phyloP scores from a whole-genome alignment of 2,113 vertebrate genomes.

The Stigmatopora argus region DNA sequence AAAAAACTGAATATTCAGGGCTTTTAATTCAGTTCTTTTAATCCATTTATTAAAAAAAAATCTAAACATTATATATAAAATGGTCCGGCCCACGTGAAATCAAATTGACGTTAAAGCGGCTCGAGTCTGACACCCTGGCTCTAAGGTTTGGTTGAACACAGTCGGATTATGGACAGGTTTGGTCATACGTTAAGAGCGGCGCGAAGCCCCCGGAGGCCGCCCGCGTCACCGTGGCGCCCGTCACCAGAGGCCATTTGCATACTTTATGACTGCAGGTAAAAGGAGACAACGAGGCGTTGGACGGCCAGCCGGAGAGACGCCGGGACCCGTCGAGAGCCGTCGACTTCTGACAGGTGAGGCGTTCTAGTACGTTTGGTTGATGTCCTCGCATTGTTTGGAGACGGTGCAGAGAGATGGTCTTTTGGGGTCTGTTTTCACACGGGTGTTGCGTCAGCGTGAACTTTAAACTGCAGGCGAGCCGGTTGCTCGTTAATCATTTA shows the following conservation, averaged over 20 bases:
- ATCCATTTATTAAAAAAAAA: no score
- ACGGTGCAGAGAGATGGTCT: not conserved
- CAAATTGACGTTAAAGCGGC: no score
- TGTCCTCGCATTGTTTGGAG: not conserved
- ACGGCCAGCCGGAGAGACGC: not conserved
- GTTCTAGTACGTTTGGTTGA: not conserved
- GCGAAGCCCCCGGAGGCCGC: slow-evolving; percentile 16
- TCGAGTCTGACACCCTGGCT: no score
- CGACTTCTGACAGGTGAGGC: not conserved
- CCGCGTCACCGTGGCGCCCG: slow-evolving; percentile 47
- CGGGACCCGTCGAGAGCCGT: not conserved
- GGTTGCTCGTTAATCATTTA: not conserved
- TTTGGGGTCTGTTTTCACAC: not conserved
- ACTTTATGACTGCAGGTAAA: slow-evolving; percentile 60
- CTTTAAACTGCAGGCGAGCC: not conserved
- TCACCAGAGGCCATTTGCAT: slow-evolving; percentile 68
- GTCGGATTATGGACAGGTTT: no score
- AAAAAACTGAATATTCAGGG: no score
- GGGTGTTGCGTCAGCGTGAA: not conserved
- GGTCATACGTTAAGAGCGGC: not conserved
- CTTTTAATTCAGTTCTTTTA: no score
- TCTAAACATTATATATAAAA: no score
- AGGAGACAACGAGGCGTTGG: slow-evolving; percentile 14
- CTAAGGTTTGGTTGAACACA: no score
- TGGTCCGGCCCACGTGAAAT: no score